Evolutionary conservation across 2,113 vertebrate genomes (phyloP), one percentile per base, ranked within the genome.

Genomic region (Oncorhynchus clarkii): DNA sequence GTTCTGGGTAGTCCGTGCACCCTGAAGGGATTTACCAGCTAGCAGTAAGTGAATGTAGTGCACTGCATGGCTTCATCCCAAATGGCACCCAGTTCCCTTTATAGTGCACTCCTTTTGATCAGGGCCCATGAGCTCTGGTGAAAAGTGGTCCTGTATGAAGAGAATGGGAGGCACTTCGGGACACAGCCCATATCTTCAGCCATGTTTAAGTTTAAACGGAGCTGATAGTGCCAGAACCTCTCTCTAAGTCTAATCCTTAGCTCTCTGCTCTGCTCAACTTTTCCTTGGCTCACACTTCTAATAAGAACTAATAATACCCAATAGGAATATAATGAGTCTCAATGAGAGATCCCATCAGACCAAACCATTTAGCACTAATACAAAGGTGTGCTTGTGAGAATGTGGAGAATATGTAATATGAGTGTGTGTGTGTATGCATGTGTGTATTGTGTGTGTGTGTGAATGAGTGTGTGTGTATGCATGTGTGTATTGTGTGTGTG

Each of bases 321-420:
- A 88, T 85, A 83, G 87, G 87, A 88, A 88, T 80, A 88, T 89
- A 88, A 90, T 88, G 80, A 87, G 84, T 65, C 76, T 82, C 86
- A 91, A 90, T 86, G 86, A 88, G 86, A 78, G 82, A 66, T 24
- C 57, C 67, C 49, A 51, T 20, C 67, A 48, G 13, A 13, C 18
- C 67, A 34, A 76, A 80, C 78, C 13, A 59, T 74, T 76, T 81
- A 85, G 74, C 16, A 20, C 73, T 18, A 76, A 62, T 6, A 84
- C 78, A 88, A 78, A 75, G 70, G 80, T 85, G 77, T 76, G 65
- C 57, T 78, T 87, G 84, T 86, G 64, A 13, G 49, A 51, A 51
- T 14, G 14, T 51, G 78, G 64, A 13, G 49, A 51, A 51, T 14
- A 51, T 51, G 78, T 80, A 77, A 48, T 65, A 73, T 65, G 73